Conservation (phyloP, 2,888 invertebrate genomes). For the Thymelicus sylvestris region DNA sequence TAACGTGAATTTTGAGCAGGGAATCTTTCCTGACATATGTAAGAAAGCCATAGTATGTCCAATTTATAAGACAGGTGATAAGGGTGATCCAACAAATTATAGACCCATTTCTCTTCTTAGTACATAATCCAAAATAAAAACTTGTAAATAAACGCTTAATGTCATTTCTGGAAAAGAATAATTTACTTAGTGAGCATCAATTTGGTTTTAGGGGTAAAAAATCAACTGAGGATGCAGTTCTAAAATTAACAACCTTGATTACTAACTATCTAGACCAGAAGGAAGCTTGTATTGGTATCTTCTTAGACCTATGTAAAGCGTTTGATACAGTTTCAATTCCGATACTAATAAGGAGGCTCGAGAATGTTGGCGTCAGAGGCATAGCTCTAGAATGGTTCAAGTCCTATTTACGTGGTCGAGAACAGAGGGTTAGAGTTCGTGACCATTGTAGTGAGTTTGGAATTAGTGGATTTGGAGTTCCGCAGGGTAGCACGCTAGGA, state of each 20-base stretch:
- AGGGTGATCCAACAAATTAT: neutral
- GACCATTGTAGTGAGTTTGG: no score
- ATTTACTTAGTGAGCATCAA: neutral
- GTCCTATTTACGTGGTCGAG: no score
- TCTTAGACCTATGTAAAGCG: neutral
- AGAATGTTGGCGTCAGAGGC: neutral
- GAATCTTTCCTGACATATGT: neutral
- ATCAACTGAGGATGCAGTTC: neutral
- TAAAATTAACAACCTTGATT: neutral
- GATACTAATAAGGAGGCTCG: neutral
- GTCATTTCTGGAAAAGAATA: no score
- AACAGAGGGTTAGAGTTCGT: no score
- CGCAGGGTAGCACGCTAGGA: no score
- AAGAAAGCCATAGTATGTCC: neutral
- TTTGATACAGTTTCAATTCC: constrained; percentile 3
- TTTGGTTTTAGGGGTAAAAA: constrained; percentile 11
- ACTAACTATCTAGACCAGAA: neutral
- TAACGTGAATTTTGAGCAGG: neutral
- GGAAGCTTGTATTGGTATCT: neutral
- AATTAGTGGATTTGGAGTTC: no score
- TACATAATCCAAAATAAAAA: no score
- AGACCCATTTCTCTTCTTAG: neutral
- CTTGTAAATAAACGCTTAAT: no score
- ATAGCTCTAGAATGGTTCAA: neutral
- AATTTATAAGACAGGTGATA: constrained; percentile 2